Percentiles rank a stretch among this genome's conserved stretches.
phyloP scores from a whole-genome alignment of 2,113 vertebrate species.

The Siniperca knerii region DNA sequence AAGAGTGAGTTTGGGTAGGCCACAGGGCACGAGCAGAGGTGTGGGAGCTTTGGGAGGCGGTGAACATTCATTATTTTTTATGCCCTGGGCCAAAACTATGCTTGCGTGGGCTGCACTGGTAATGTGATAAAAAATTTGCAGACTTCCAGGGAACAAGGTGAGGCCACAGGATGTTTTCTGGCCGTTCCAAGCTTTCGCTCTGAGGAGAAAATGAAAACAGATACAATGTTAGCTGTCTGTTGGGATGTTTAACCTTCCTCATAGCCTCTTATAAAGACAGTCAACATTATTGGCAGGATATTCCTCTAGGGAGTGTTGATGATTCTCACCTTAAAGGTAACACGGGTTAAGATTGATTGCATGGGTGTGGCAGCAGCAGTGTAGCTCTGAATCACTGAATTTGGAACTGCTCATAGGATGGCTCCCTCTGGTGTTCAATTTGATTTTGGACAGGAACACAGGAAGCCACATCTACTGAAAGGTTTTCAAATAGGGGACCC shows the following conservation, averaged over 20 bases:
- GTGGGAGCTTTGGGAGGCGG: constrained; percentile 65
- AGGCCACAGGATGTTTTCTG: constrained; percentile 24
- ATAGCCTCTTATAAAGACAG: neutral
- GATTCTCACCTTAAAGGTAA: constrained; percentile 48
- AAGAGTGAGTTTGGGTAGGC: constrained; percentile 51
- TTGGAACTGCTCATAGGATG: constrained; percentile 12
- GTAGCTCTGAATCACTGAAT: neutral
- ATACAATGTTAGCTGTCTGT: neutral
- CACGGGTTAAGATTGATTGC: constrained; percentile 19
- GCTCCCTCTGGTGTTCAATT: constrained; percentile 72
- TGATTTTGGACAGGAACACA: neutral
- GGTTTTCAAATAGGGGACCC: neutral
- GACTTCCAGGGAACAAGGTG: constrained; percentile 44
- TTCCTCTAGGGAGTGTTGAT: neutral
- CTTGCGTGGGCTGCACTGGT: constrained; percentile 60
- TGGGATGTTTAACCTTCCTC: constrained; percentile 5
- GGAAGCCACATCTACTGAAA: neutral
- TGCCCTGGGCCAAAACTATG: constrained; percentile 59
- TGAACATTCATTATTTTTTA: constrained; percentile 68
- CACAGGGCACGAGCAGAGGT: constrained; percentile 65
- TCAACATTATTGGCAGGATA: neutral
- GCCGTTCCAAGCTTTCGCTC: neutral
- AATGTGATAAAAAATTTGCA: constrained; percentile 47
- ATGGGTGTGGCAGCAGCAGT: constrained; percentile 40
- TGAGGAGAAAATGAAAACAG: constrained; percentile 11